Conservation (phyloP, 2,888 invertebrate species). For the Campoplex capitator region DNA sequence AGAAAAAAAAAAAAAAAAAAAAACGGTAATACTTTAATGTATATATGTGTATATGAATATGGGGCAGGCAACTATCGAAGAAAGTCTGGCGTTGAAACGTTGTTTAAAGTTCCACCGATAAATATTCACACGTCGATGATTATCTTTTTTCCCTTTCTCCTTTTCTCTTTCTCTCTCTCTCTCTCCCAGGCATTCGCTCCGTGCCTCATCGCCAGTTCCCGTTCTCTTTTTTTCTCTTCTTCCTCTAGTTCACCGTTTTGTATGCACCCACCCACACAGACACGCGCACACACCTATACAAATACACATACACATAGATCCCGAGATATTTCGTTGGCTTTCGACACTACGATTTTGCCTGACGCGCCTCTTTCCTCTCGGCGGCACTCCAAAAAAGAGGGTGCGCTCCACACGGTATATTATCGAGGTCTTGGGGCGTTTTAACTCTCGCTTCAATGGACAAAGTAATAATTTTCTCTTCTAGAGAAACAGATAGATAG, state of each 20-base stretch:
- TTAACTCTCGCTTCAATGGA: slow-evolving; percentile 60
- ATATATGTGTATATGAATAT: background rate
- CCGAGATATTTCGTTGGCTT: slow-evolving; percentile 71
- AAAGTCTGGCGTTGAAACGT: slow-evolving; percentile 63
- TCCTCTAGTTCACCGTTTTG: background rate
- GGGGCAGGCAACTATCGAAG: slow-evolving; percentile 17
- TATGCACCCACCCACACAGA: background rate
- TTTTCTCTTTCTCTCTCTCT: slow-evolving; percentile 23
- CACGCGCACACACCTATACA: no score
- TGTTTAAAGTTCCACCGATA: slow-evolving; percentile 68
- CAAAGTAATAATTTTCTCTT: slow-evolving; percentile 67
- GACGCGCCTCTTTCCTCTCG: slow-evolving; percentile 64
- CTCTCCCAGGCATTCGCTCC: slow-evolving; percentile 47
- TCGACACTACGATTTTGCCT: slow-evolving; percentile 55
- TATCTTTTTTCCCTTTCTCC: slow-evolving; percentile 12
- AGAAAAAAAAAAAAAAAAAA: background rate
- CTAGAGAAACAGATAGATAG: slow-evolving; percentile 5
- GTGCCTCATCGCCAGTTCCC: slow-evolving; percentile 34
- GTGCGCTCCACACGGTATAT: slow-evolving; percentile 35
- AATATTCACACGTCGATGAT: slow-evolving; percentile 67
- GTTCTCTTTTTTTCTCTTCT: background rate
- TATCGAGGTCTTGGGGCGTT: slow-evolving; percentile 59
- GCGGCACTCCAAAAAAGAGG: slow-evolving; percentile 49
- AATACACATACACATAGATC: slow-evolving; percentile 64
- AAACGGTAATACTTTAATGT: background rate